These are phyloP conservation scores for Electrona antarctica DNA, from an alignment of 2,113 vertebrate species.

Conservation along the genomic window DNA sequence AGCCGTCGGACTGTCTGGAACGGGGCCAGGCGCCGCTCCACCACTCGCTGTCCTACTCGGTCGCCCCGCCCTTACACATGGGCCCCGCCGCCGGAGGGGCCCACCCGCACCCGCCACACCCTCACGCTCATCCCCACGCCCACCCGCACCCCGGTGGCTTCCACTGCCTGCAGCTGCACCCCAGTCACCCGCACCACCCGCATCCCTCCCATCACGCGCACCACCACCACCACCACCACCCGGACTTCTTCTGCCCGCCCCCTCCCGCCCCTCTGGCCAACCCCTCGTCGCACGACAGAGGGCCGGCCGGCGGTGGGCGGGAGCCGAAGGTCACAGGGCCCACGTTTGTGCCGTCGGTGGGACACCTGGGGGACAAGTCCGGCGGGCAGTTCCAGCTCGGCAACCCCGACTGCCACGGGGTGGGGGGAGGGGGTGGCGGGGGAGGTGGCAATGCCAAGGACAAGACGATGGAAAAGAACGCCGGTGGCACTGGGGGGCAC, in stretches of 20 bases:
- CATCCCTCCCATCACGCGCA: slow-evolving; percentile 70
- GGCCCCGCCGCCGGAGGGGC: slow-evolving; percentile 81
- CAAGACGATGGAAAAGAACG: slow-evolving; percentile 77
- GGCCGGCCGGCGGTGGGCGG: slow-evolving; percentile 68
- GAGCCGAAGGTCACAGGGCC: slow-evolving; percentile 89
- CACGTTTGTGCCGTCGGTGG: slow-evolving; percentile 90
- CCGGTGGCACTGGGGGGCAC: slow-evolving; percentile 62
- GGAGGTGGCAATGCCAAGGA: slow-evolving; percentile 82
- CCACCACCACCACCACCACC: slow-evolving; percentile 73
- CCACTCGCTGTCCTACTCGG: slow-evolving; percentile 87
- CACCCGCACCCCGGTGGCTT: slow-evolving; percentile 83
- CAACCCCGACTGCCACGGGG: slow-evolving; percentile 81
- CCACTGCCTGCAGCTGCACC: slow-evolving; percentile 91
- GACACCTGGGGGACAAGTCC: slow-evolving; percentile 87
- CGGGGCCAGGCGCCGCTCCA: slow-evolving; percentile 88
- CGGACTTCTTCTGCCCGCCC: slow-evolving; percentile 88
- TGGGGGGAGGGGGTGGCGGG: slow-evolving; percentile 75
- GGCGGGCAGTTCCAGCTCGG: slow-evolving; percentile 86
- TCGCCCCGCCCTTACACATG: slow-evolving; percentile 84
- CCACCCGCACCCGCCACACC: slow-evolving; percentile 78
- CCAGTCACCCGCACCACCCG: slow-evolving; percentile 78
- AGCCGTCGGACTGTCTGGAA: slow-evolving; percentile 90
- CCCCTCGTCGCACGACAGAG: slow-evolving; percentile 85
- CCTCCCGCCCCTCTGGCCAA: slow-evolving; percentile 79
- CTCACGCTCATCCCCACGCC: slow-evolving; percentile 76